Evolutionary conservation across 2,888 invertebrate species (phyloP).

Genomic region (Ceraclea dissimilis): DNA sequence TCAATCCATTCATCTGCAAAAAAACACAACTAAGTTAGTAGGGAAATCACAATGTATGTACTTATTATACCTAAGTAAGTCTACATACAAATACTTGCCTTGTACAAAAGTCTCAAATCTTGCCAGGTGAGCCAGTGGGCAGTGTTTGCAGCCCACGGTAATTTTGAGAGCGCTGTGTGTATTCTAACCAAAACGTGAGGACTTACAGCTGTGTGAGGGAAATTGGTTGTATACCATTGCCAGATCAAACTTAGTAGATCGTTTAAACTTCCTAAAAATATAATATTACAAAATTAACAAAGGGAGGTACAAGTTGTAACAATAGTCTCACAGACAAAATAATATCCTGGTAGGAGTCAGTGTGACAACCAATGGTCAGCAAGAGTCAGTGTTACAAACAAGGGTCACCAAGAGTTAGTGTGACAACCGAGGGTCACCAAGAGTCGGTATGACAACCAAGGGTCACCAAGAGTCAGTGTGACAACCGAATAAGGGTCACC

Average conservation of each 20-base stretch:
- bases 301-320: no score
- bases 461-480: no score
- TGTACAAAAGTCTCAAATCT: constrained; percentile 18
- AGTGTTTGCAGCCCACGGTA: constrained; percentile 18
- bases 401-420: no score
- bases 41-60: not conserved
- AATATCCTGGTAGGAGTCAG: no score
- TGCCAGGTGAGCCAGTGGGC: constrained; percentile 20
- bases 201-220: constrained; percentile 9
- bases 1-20: constrained; percentile 16
- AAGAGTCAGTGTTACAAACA: no score
- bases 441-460: no score
- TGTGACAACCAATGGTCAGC: no score
- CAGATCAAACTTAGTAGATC: constrained; percentile 21
- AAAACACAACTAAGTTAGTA: not conserved
- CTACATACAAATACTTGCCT: constrained; percentile 9
- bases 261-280: constrained; percentile 18
- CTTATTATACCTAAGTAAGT: no score
- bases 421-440: no score
- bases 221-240: constrained; percentile 23
- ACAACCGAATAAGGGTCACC: no score
- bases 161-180: constrained; percentile 16
- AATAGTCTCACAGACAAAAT: no score
- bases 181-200: constrained; percentile 15
- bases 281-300: no score